Conservation (phyloP, 2,113 vertebrate genomes). For the Columba livia region DNA sequence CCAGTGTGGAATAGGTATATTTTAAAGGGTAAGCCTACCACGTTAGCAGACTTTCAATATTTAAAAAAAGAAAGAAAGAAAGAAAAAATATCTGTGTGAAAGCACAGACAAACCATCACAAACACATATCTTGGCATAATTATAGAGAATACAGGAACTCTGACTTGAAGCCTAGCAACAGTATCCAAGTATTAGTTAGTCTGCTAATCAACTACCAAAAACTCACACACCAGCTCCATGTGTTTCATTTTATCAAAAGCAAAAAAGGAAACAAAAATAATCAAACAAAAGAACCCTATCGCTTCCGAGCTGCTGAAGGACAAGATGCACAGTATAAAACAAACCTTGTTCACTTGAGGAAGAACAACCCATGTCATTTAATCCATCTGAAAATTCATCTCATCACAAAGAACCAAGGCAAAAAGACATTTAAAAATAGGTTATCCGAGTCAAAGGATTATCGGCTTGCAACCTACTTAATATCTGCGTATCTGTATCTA, state of each 20-base stretch:
- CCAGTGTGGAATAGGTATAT: not conserved
- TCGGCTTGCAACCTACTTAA: constrained; percentile 59
- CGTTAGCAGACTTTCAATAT: not conserved
- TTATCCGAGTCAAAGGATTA: constrained; percentile 62
- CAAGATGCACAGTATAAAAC: constrained; percentile 68
- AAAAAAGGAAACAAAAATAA: not conserved
- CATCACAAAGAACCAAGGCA: constrained; percentile 71
- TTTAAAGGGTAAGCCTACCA: constrained; percentile 3
- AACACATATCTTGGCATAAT: constrained; percentile 64
- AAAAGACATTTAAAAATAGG: constrained; percentile 57
- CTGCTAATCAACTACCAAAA: constrained; percentile 71
- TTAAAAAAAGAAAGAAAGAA: not conserved
- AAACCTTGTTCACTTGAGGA: constrained; percentile 85
- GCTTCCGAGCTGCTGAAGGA: constrained; percentile 40
- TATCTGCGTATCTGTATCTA: constrained; percentile 46
- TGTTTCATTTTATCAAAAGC: constrained; percentile 20
- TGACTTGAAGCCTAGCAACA: constrained; percentile 80
- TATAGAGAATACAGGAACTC: constrained; percentile 70
- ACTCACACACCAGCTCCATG: constrained; percentile 60
- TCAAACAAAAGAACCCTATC: constrained; percentile 6
- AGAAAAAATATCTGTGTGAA: constrained; percentile 51
- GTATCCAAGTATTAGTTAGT: constrained; percentile 77
- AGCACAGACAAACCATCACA: constrained; percentile 59
- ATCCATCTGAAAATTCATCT: constrained; percentile 72
- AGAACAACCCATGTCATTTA: constrained; percentile 85